Evolutionary conservation across 1,140 invertebrate genomes (phyloP), one percentile per base, ranked within the genome.

Genomic region (Alviniconcha marisindica): DNA sequence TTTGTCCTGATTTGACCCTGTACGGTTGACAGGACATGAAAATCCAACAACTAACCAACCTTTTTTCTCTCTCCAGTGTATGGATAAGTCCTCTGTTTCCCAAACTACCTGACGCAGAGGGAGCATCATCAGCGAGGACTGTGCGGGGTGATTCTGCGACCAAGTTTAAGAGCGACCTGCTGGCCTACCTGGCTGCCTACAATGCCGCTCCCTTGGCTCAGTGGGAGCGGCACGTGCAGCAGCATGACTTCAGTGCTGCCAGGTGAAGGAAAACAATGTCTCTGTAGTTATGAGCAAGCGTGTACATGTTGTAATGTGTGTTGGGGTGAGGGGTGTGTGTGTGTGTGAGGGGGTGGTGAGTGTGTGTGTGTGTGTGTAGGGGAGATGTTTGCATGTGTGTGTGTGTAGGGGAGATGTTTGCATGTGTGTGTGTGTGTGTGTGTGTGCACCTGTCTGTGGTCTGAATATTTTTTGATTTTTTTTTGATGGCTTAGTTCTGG

Each of bases 21-120:
- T 48, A 48, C 44, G 5, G n/a, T 48, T 48, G 18, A 48, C 5
- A 48, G 18, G 5, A 48, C 60, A 63, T 10, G 5, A 63, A 7
- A n/a, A 4, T 63, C 4, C 24, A n/a, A n/a, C 28, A n/a, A 31
- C 60, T 63, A 63, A 73, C 33, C 7, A 69, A 5, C n/a, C n/a
- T 69, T 63, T 63, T 10, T 63, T 63, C 60, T 63, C 24, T n/a
- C 24, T 63, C 21, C 87, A 96, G 96, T 0, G 93, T 97, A 63
- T 99, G 98, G 98, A 95, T 99, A 14, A 97, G 97, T 91, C 97
- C 97, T 0, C 91, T 94, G 33, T 96, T 97, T 90, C 95, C 96
- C 7, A 89, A 87, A 51, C 66, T 92, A 40, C 33, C 79, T 36
- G 63, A 81, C 31, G 63, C 83, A 18, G 76, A 66, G n/a, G 66